Conservation (phyloP, 2,113 vertebrate species). For the Rhegmatorhina hoffmannsi region DNA sequence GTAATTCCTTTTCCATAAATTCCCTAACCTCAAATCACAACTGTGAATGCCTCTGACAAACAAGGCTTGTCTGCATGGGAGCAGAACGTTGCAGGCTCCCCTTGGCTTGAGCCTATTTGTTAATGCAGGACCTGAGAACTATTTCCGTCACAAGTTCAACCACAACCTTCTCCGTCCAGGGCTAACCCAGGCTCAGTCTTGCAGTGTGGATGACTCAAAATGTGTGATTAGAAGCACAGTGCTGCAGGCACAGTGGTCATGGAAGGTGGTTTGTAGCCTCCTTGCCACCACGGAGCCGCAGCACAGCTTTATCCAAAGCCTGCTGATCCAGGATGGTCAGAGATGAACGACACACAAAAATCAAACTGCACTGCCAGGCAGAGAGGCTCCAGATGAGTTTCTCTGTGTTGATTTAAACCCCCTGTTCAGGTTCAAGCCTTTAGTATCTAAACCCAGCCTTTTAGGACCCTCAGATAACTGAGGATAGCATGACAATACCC, state of each 20-base stretch:
- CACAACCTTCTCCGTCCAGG: not conserved
- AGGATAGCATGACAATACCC: not conserved
- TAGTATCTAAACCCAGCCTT: not conserved
- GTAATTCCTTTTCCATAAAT: constrained; percentile 56
- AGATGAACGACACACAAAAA: not conserved
- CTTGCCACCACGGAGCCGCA: not conserved
- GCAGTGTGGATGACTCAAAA: not conserved
- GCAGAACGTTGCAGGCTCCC: not conserved
- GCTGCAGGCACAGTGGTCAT: not conserved
- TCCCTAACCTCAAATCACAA: constrained; percentile 30
- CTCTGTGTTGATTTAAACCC: not conserved
- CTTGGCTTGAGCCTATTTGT: not conserved
- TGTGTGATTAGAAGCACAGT: not conserved
- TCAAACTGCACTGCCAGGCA: not conserved
- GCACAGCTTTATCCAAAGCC: not conserved
- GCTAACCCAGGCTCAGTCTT: not conserved
- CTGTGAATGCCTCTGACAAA: constrained; percentile 25
- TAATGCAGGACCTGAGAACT: not conserved
- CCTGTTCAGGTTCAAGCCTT: not conserved
- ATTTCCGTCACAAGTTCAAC: not conserved
- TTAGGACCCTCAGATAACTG: not conserved
- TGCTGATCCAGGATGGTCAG: not conserved
- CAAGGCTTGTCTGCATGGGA: constrained; percentile 20
- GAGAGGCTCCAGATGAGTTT: not conserved
- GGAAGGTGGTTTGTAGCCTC: not conserved